These are phyloP conservation scores for Dissostichus mawsoni DNA, from an alignment of 2,113 vertebrate genomes.

Conservation along the genomic window DNA sequence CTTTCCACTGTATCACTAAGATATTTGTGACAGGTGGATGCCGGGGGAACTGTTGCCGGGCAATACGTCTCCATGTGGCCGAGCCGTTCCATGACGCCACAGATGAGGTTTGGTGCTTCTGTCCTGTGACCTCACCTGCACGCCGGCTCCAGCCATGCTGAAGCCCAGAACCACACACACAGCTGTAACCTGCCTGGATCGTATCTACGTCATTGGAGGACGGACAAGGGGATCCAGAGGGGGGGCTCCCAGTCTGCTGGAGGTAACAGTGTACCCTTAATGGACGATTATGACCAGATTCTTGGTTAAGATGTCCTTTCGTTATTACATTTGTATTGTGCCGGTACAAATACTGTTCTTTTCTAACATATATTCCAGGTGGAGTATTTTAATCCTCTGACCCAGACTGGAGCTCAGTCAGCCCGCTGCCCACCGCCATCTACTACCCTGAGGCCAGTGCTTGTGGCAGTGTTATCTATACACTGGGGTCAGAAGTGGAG, in stretches of 20 bases:
- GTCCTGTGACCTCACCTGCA: constrained; percentile 89
- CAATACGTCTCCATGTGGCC: constrained; percentile 92
- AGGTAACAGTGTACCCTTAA: constrained; percentile 56
- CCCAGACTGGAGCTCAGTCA: constrained; percentile 90
- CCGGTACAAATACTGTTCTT: neutral
- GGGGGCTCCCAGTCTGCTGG: constrained; percentile 86
- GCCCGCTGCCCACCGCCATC: constrained; percentile 91
- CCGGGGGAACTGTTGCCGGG: constrained; percentile 89
- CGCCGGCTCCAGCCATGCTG: constrained; percentile 88
- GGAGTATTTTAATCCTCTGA: constrained; percentile 92
- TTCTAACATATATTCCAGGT: constrained; percentile 72
- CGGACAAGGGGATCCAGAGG: constrained; percentile 89
- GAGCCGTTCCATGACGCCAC: constrained; percentile 92
- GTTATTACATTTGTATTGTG: neutral
- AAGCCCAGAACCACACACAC: constrained; percentile 95
- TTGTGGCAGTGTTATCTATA: constrained; percentile 92
- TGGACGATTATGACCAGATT: neutral
- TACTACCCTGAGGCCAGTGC: constrained; percentile 95
- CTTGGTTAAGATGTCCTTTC: neutral
- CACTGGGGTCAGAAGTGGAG: constrained; percentile 94
- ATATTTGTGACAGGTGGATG: constrained; percentile 97
- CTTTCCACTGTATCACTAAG: constrained; percentile 36
- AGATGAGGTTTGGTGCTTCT: constrained; percentile 95
- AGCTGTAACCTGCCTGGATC: constrained; percentile 88
- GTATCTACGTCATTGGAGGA: constrained; percentile 94